A percentile compares a stretch with the other conserved stretches of the same genome.
phyloP scores from a whole-genome alignment of 2,888 invertebrate species.

The Strigamia transsilvanica region DNA sequence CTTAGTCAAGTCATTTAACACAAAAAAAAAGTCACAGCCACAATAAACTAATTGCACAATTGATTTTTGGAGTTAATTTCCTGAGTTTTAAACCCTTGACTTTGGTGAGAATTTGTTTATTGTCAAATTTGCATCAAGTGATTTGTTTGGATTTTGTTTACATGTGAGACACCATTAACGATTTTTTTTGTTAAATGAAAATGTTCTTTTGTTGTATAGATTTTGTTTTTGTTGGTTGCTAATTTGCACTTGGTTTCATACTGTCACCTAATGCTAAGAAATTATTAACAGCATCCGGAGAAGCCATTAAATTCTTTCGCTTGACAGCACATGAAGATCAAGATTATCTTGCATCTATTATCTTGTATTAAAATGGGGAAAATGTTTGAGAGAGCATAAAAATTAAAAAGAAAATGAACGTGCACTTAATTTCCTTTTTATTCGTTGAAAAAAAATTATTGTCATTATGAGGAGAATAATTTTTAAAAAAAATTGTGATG shows the following conservation, averaged over 20 bases:
- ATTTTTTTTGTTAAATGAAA: not conserved
- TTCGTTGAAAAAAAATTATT: too few species aligned
- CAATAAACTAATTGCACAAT: too few species aligned
- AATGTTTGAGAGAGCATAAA: not conserved
- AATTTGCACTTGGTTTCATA: slow-evolving; percentile 27
- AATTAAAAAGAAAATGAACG: too few species aligned
- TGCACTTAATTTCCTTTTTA: too few species aligned
- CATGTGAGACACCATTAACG: not conserved
- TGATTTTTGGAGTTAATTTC: too few species aligned
- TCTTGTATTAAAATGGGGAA: slow-evolving; percentile 35
- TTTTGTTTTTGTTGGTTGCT: slow-evolving; percentile 36
- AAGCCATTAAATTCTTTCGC: slow-evolving; percentile 41
- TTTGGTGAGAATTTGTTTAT: not conserved
- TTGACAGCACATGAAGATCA: not conserved
- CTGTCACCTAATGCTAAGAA: slow-evolving; percentile 40
- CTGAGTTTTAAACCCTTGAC: not conserved
- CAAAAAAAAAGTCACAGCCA: too few species aligned
- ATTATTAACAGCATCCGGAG: slow-evolving; percentile 43
- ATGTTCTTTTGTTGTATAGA: slow-evolving; percentile 4
- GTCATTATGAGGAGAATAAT: too few species aligned
- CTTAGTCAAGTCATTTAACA: too few species aligned
- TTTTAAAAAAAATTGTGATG: too few species aligned
- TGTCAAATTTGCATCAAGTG: not conserved
- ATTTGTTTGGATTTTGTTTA: slow-evolving; percentile 41
- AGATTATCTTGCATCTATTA: slow-evolving; percentile 36